Evolutionary conservation across 1,140 invertebrate genomes (phyloP), one percentile per base, ranked within the genome.

Genomic region (Pectinophora gossypiella): DNA sequence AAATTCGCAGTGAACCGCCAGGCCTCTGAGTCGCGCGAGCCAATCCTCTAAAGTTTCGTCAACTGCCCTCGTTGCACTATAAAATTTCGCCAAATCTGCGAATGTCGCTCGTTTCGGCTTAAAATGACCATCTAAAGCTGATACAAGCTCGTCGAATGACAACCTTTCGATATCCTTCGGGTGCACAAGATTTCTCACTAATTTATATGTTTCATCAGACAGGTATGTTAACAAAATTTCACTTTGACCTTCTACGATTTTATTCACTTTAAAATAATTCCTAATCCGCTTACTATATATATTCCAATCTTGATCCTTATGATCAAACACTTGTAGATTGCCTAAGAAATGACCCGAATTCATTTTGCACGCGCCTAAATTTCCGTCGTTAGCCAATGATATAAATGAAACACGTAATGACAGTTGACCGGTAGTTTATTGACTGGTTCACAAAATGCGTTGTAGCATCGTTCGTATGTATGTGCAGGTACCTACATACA

Each of bases 1-100:
- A 19, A 65, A 65, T 7, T 62, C 56, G 22, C 63, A 66, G 21
- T 56, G 51, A 0, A 46, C 27, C 3, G 63, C 59, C 2, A 66
- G 56, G 9, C 63, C 48, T 12, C 48, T 6, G 9, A 50, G 19
- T 20, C 48, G 23, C 19, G 48, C 35, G 15, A 18, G 6, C 48
- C 48, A 50, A 3, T 6, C 4, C 15, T 13, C 45, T 9, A 27
- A 6, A 6, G 7, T 19, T 27, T 47, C 45, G 7, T 16, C 23
- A 3, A 13, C 16, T 19, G 10, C 32, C 35, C 16, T 15, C 2
- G 27, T 49, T 12, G 48, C 48, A 2, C 4, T 15, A 20, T 49
- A 49, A 20, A 49, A 49, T 18, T 20, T 35, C 35, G 16, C 23
- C 19, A 15, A 5, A 12, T 49, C 48, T 3, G 27, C 48, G 32